phyloP scores from a whole-genome alignment of 2,888 invertebrate species.

The Conomelus anceps region DNA sequence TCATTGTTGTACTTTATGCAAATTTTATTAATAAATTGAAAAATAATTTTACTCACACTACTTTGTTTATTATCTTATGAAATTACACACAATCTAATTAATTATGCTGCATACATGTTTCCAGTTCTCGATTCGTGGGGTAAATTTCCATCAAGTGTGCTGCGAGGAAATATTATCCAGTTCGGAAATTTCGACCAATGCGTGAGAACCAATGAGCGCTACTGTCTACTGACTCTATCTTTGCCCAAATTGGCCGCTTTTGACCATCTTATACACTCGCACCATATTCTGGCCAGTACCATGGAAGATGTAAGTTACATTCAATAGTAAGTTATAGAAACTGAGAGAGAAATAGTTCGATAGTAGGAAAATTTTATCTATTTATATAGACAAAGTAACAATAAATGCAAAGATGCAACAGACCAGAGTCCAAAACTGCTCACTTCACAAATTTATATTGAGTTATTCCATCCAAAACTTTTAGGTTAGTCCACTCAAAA shows the following conservation, averaged over 20 bases:
- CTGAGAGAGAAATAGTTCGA: not conserved
- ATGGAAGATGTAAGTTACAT: constrained; percentile 21
- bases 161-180: constrained; percentile 19
- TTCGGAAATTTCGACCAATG: constrained; percentile 22
- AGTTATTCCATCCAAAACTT: too few relatives aligned
- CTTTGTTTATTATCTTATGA: too few relatives aligned
- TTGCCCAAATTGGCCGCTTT: not conserved
- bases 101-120: not conserved
- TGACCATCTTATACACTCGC: constrained; percentile 19
- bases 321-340: too few relatives aligned
- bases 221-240: not conserved
- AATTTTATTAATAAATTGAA: too few relatives aligned
- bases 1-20: too few relatives aligned
- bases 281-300: not conserved
- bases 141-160: constrained; percentile 16
- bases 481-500: too few relatives aligned
- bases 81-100: too few relatives aligned
- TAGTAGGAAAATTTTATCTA: not conserved
- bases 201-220: not conserved
- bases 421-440: too few relatives aligned
- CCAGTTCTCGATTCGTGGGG: constrained; percentile 22
- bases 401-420: too few relatives aligned
- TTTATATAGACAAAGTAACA: not conserved
- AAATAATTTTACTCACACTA: too few relatives aligned
- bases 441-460: too few relatives aligned